Base-by-base conservation (phyloP, 1,140 invertebrate species). In the Drosophila teissieri region DNA sequence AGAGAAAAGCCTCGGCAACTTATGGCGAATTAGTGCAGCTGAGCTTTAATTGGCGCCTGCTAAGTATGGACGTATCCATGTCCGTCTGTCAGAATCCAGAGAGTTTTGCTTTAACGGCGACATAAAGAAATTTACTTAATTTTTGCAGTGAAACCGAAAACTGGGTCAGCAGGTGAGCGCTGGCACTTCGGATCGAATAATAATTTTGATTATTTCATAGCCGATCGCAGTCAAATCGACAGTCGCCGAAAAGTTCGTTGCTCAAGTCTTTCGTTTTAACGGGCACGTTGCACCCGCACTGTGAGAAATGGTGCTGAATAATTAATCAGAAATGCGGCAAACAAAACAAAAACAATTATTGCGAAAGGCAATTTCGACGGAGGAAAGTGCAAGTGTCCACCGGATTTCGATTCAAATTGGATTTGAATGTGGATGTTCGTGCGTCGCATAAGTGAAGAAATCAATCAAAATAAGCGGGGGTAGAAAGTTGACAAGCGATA, bases 11-110 rank as follows among this genome's bases (percentile, higher is more conserved):
- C 67, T 62, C 65, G 19, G 51, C 67, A 80, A 58, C 64, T 89
- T 88, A 89, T 80, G 84, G 84, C 73, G 80, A 88, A 89, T 86
- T 86, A 81, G 83, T 81, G 54, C 82, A 75, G 75, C 78, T 80
- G 68, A 61, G 64, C 78, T 81, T 80, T 78, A 86, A 86, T 84
- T 89, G 84, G 68, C 53, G 52, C 27, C 67, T 54, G 57, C 55
- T 52, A 56, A 72, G 68, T 72, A 70, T 70, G 68, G 60, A 45
- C 49, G 24, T 10, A 17, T 37, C 65, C 51, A 69, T 17, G 67
- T 72, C 68, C 68, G 68, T 70, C 51, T 70, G 72, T 39, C 72
- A 76, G 61, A 65, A 75, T 56, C 61, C 48, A 31, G 73, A 75
- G 61, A 53, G 58, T 34, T 49, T 42, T 46, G 24, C 49, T 42